Evolutionary conservation across 2,888 invertebrate genomes (phyloP).

Genomic region (Amiota communis): DNA sequence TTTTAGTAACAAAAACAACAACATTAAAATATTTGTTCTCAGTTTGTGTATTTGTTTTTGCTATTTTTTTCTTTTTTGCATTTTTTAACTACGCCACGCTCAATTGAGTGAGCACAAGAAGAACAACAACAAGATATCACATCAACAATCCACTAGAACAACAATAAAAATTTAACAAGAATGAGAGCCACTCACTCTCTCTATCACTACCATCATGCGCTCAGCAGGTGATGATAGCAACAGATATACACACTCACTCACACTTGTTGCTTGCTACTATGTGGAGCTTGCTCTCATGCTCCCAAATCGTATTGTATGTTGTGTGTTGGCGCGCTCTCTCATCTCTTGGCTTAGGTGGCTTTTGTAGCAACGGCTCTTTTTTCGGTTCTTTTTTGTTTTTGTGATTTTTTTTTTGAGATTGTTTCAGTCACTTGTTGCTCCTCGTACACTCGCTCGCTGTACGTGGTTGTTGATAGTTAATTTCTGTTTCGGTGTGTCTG

Average conservation of each 20-base stretch:
- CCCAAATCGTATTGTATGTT: background rate
- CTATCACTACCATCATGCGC: background rate
- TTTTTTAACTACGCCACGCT: constrained; percentile 21
- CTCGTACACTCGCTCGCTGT: constrained; percentile 25
- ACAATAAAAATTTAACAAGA: background rate
- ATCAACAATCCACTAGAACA: background rate
- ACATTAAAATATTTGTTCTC: constrained; percentile 2
- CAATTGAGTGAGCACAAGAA: constrained; percentile 5
- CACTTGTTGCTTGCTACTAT: background rate
- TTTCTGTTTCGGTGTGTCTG: too few relatives aligned
- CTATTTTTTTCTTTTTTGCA: background rate
- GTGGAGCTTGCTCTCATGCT: background rate
- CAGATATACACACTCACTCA: background rate
- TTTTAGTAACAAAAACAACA: constrained; percentile 19
- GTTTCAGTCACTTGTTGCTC: constrained; percentile 43
- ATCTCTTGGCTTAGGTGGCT: too few relatives aligned
- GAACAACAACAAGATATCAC: background rate
- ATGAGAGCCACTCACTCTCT: background rate
- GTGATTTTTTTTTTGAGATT: background rate
- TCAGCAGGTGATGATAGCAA: background rate
- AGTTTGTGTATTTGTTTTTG: background rate
- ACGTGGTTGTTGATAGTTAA: constrained; percentile 18
- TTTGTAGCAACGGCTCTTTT: background rate
- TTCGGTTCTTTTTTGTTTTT: background rate
- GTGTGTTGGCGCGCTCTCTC: too few relatives aligned